Evolutionary conservation across 1,140 invertebrate genomes (phyloP).

Genomic region (Nilaparvata lugens): DNA sequence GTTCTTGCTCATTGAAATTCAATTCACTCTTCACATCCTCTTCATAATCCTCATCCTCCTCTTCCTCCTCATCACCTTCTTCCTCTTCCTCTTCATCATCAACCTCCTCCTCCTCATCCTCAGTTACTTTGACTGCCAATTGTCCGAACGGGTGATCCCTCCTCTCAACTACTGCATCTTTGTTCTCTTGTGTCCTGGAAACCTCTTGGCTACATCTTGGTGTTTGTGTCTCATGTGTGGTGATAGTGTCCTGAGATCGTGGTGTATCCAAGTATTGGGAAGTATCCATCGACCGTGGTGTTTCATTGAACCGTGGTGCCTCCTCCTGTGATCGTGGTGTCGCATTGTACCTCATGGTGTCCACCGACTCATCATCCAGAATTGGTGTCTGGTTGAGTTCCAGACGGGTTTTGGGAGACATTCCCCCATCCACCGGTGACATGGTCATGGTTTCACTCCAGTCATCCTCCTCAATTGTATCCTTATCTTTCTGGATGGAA

Average conservation of each 20-base stretch:
- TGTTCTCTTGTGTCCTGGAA: no score
- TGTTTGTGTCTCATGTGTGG: no score
- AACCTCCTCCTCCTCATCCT: conserved; percentile 14
- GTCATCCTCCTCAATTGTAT: conserved; percentile 15
- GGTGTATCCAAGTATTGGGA: neutral
- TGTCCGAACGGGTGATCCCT: conserved; percentile 4
- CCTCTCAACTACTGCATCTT: neutral
- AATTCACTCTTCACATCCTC: conserved; percentile 29
- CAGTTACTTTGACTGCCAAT: conserved; percentile 1
- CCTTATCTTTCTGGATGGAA: conserved; percentile 5
- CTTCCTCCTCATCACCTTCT: conserved; percentile 6
- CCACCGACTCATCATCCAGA: neutral
- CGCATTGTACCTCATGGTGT: conserved; percentile 13
- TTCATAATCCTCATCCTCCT: conserved; percentile 7
- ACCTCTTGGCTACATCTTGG: no score
- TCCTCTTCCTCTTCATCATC: neutral
- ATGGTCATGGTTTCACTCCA: conserved; percentile 20
- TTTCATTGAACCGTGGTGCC: no score
- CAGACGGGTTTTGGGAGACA: neutral
- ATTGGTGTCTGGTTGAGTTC: conserved; percentile 12
- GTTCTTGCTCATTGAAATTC: neutral
- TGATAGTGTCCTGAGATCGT: no score
- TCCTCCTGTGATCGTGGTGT: neutral
- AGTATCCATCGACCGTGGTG: conserved; percentile 3
- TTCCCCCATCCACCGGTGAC: neutral